Evolutionary conservation across 1,140 invertebrate species (phyloP), one percentile per base, ranked within the genome.

Genomic region (Brachionus koreanus): DNA sequence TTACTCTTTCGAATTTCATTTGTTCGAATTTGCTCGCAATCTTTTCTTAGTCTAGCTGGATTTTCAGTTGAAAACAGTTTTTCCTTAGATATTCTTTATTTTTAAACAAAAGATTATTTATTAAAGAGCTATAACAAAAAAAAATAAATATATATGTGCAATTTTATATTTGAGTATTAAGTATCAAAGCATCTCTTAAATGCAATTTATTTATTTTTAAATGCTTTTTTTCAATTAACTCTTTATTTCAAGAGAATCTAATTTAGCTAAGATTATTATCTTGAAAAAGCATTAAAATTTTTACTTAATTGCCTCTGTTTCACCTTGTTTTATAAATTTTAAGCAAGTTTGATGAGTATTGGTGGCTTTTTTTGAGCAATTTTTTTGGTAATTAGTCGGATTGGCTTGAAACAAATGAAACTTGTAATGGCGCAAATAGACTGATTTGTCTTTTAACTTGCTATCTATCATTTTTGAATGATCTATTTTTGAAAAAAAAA

Each of bases 181-280:
- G n/a, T 57, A 57, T 57, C 16, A 5, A 57, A 57, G 7, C 49
- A 57, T 57, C 7, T 19, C 49, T 57, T 25, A 7, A 57, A 57
- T 57, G 6, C 49, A 57, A 57, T 57, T 57, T 25, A 57, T 57
- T 57, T n/a, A 29, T 23, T 16, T 57, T 57, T 57, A 23, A 57
- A 57, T 57, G 49, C 49, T 57, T 57, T 57, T 57, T 57, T 57
- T 57, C 49, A 57, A 57, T 57, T 57, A 57, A 57, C 49, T 57
- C 16, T 57, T 25, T 23, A 57, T 57, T 57, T 57, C n/a, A 57
- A 57, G 49, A 57, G 49, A 7, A 57, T 57, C 19, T 57, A 57
- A 19, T 29, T 57, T 7, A 57, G 49, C 19, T 57, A 57, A 57
- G 9, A 57, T n/a, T 25, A 9, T 57, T 57, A 57, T 57, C 49